Evolutionary conservation across 2,797 vertebrate genomes (phyloP).

Genomic region (Neopelma chrysocephalum): DNA sequence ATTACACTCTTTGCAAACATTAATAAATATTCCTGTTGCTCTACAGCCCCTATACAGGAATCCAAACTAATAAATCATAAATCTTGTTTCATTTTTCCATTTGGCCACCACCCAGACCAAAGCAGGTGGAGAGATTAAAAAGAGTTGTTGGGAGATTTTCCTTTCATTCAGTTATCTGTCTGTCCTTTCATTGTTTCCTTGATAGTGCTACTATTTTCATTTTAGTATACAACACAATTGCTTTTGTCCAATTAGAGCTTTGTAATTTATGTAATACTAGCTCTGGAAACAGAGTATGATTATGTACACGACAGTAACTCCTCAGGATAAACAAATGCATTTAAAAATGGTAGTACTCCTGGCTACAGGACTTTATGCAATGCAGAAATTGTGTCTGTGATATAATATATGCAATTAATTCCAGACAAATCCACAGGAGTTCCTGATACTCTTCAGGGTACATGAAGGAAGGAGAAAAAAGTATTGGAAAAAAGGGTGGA

Average conservation of each 20-base stretch:
- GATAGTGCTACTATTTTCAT: not conserved
- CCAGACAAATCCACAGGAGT: not conserved
- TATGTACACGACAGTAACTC: not conserved
- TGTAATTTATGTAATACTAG: not conserved
- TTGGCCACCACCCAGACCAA: not conserved
- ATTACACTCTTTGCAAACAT: constrained; percentile 26
- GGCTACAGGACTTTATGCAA: not conserved
- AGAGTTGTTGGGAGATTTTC: not conserved
- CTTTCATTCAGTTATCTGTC: not conserved
- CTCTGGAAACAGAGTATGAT: not conserved
- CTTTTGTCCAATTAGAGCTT: not conserved
- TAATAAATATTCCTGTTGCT: constrained; percentile 45
- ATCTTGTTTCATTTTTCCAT: not conserved
- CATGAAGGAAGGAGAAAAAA: not conserved
- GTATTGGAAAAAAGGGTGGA: not conserved
- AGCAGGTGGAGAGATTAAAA: not conserved
- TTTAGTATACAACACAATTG: not conserved
- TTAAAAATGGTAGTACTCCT: not conserved
- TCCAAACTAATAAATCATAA: constrained; percentile 23
- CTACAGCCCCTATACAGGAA: not conserved
- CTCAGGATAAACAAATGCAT: not conserved
- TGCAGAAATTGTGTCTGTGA: not conserved
- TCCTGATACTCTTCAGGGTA: not conserved
- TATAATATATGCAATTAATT: not conserved
- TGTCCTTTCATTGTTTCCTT: not conserved